Conservation (phyloP, 2,888 invertebrate genomes). For the Athetis lepigone region DNA sequence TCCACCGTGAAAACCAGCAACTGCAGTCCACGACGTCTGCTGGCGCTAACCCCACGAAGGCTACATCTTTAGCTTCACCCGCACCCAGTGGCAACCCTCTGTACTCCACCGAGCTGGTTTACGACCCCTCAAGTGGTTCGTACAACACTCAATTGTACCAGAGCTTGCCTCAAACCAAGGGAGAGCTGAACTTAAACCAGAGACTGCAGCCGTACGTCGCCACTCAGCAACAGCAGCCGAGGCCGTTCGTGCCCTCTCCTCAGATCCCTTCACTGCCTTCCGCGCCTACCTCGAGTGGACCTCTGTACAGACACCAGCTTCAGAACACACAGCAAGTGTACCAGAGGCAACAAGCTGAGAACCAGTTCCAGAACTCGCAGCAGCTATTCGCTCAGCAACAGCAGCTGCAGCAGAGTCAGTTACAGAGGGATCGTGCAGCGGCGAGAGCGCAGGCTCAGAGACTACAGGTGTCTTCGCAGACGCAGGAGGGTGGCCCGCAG, state of each 20-base stretch:
- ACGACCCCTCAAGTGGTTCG: conserved; percentile 94
- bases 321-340: conserved; percentile 88
- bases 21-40: conserved; percentile 81
- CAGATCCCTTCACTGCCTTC: conserved; percentile 87
- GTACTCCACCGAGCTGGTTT: conserved; percentile 94
- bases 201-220: conserved; percentile 94
- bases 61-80: conserved; percentile 73
- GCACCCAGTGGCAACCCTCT: conserved; percentile 91
- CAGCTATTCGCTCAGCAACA: conserved; percentile 92
- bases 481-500: conserved; percentile 76
- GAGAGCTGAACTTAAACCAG: conserved; percentile 93
- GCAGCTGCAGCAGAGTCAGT: conserved; percentile 92
- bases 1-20: conserved; percentile 92
- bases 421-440: conserved; percentile 91
- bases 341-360: conserved; percentile 91
- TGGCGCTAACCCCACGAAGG: conserved; percentile 79
- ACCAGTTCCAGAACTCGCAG: conserved; percentile 91
- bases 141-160: conserved; percentile 95
- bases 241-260: conserved; percentile 90
- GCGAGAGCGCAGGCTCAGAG: conserved; percentile 88
- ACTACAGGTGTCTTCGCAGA: conserved; percentile 78
- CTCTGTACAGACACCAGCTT: conserved; percentile 87
- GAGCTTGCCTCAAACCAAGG: conserved; percentile 93
- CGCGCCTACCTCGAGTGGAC: conserved; percentile 77
- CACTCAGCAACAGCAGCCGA: conserved; percentile 89